Percentiles rank a stretch among this genome's conserved stretches.
Conservation (phyloP, 2,113 vertebrate species). For the Elgaria multicarinata region DNA sequence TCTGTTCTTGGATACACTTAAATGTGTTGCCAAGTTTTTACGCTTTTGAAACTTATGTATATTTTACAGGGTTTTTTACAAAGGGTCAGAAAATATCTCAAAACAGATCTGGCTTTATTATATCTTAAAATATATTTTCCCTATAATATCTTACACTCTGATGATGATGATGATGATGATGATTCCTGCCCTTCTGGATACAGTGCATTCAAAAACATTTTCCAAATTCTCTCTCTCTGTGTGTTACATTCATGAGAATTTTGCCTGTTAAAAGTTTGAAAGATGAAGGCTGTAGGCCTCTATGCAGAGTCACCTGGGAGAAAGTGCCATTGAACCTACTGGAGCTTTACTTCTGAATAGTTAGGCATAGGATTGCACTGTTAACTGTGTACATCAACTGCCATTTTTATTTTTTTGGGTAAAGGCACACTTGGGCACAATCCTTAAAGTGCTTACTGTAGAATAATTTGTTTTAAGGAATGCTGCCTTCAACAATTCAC, state of each 20-base stretch:
- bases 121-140: constrained; percentile 26
- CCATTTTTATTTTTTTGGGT: background rate
- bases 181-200: background rate
- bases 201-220: background rate
- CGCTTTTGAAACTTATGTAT: constrained; percentile 39
- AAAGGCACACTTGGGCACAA: constrained; percentile 6
- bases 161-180: background rate
- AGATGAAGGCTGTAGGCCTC: constrained; percentile 5
- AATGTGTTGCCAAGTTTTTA: constrained; percentile 4
- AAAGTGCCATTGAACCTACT: background rate
- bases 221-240: constrained; percentile 25
- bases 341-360: background rate
- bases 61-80: constrained; percentile 40
- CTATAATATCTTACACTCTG: constrained; percentile 45
- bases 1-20: background rate
- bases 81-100: constrained; percentile 24
- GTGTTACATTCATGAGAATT: background rate
- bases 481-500: background rate
- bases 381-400: background rate
- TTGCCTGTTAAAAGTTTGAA: constrained; percentile 10
- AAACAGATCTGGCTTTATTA: constrained; percentile 20
- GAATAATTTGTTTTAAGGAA: background rate
- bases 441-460: background rate
- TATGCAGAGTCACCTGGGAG: background rate
- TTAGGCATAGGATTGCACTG: background rate